Percentiles rank a stretch among this genome's conserved stretches.
These are phyloP conservation scores for Chirona hameri DNA, from an alignment of 2,888 invertebrate species.

Conservation along the genomic window DNA sequence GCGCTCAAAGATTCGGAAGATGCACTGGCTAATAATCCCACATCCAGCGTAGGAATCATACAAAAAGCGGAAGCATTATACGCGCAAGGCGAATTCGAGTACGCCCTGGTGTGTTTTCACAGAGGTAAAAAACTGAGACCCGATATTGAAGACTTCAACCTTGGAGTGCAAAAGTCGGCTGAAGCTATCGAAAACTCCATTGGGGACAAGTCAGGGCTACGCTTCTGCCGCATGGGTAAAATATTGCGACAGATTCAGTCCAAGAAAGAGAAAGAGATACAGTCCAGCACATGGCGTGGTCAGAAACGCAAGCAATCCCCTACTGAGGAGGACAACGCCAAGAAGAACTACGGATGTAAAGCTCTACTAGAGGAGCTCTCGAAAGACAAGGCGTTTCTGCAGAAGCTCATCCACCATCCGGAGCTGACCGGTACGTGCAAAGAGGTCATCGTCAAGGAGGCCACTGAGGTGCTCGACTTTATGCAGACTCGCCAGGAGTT, in stretches of 20 bases:
- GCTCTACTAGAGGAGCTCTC: not conserved
- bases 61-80: constrained; percentile 6
- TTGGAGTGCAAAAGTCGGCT: not conserved
- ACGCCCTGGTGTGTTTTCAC: constrained; percentile 4
- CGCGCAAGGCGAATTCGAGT: not conserved
- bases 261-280: not conserved
- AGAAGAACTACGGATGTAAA: not conserved
- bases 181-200: constrained; percentile 6
- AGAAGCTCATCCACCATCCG: not conserved
- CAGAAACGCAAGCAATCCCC: not conserved
- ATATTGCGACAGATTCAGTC: not conserved
- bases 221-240: constrained; percentile 2
- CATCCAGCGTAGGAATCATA: not conserved
- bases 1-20: constrained; percentile 13
- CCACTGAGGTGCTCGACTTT: not conserved
- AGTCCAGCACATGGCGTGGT: not conserved
- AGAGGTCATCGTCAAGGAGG: constrained; percentile 1
- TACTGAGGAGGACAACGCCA: not conserved
- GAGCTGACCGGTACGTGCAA: not conserved
- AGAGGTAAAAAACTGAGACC: not conserved
- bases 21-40: not conserved
- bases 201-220: not conserved
- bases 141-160: not conserved
- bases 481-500: constrained; percentile 23
- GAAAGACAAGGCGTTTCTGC: not conserved